phyloP scores from a whole-genome alignment of 2,113 vertebrate genomes.

The Ornithorhynchus anatinus region DNA sequence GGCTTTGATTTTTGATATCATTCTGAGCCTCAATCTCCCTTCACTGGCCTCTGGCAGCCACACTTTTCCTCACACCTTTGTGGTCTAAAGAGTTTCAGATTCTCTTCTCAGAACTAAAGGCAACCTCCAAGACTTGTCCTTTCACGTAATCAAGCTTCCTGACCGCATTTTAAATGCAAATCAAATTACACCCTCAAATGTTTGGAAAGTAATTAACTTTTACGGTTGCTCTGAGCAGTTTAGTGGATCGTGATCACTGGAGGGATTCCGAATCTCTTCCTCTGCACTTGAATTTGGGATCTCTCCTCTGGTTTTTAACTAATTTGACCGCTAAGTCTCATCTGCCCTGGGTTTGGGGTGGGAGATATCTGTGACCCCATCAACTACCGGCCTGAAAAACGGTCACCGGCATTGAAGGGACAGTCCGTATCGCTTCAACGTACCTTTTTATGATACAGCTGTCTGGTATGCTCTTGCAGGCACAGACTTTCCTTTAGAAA shows the following conservation, averaged over 20 bases:
- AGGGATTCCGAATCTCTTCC: background rate
- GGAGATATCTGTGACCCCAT: background rate
- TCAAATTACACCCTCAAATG: constrained; percentile 9
- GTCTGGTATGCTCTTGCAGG: background rate
- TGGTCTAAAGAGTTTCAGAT: constrained; percentile 14
- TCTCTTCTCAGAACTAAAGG: constrained; percentile 17
- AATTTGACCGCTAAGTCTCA: background rate
- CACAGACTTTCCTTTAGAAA: background rate
- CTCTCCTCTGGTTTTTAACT: background rate
- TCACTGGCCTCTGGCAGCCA: background rate
- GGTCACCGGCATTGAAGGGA: background rate
- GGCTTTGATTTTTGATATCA: background rate
- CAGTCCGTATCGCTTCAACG: background rate
- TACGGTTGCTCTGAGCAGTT: constrained; percentile 15
- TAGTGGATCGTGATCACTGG: constrained; percentile 29
- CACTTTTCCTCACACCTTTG: background rate
- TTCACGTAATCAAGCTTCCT: constrained; percentile 12
- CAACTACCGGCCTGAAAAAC: background rate
- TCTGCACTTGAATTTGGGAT: background rate
- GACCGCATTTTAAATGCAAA: constrained; percentile 10
- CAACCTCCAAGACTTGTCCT: background rate
- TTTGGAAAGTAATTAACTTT: constrained; percentile 35
- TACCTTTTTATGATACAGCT: background rate
- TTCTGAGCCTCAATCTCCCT: background rate
- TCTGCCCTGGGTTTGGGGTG: background rate